These are phyloP conservation scores for Alloplasta piceator DNA, from an alignment of 2,888 invertebrate genomes.

Conservation along the genomic window DNA sequence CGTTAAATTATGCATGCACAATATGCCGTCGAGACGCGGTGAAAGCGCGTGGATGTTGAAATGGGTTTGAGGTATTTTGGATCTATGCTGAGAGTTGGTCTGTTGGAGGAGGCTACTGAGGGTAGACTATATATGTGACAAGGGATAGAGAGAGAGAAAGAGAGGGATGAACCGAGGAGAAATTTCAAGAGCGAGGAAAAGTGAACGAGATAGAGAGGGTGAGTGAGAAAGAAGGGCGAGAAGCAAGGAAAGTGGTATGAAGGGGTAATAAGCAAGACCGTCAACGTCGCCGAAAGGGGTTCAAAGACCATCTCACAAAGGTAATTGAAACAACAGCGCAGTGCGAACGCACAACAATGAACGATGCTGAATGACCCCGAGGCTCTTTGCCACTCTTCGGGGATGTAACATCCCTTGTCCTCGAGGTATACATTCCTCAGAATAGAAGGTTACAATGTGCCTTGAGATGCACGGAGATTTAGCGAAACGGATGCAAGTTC, in stretches of 20 bases:
- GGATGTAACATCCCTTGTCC: slow-evolving; percentile 4
- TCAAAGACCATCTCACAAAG: slow-evolving; percentile 63
- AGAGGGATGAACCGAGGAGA: background rate
- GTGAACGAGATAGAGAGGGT: slow-evolving; percentile 58
- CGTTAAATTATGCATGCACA: slow-evolving; percentile 83
- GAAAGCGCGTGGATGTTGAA: slow-evolving; percentile 7
- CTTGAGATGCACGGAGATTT: too few species aligned
- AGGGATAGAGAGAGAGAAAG: slow-evolving; percentile 61
- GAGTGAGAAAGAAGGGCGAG: slow-evolving; percentile 61
- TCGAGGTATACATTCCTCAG: background rate
- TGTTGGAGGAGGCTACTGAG: background rate
- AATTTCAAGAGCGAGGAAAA: slow-evolving; percentile 34
- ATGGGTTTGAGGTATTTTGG: slow-evolving; percentile 3
- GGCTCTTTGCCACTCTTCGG: slow-evolving; percentile 65
- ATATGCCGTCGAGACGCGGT: slow-evolving; percentile 75
- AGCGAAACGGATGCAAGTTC: too few species aligned
- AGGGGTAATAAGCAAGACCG: slow-evolving; percentile 69
- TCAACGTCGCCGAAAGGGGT: slow-evolving; percentile 67
- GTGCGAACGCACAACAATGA: slow-evolving; percentile 74
- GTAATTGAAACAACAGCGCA: slow-evolving; percentile 80
- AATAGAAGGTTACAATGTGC: too few species aligned
- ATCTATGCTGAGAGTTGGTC: background rate
- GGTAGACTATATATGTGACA: background rate
- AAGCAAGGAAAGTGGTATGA: slow-evolving; percentile 60
- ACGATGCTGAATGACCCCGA: slow-evolving; percentile 70